Base-by-base conservation (phyloP, 64 coral and sea anemone species). In the Catalaphyllia jardinei region DNA sequence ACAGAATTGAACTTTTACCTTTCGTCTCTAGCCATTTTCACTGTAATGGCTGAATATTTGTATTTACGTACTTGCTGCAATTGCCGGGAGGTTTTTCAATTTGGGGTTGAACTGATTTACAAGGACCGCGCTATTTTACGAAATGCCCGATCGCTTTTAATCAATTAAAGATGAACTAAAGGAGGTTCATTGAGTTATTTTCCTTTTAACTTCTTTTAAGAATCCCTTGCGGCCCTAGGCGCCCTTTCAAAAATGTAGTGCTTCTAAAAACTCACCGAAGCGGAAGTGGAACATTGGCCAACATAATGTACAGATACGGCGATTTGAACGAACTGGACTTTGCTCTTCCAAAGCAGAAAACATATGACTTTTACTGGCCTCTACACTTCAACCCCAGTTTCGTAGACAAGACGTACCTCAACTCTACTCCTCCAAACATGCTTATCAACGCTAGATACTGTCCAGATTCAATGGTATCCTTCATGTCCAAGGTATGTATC, bases 351-450 rank as follows among this genome's bases (percentile, higher is more conserved):
- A 96, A 96, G n/a, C 81, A 88, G n/a, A 76, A 31, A 31, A 93
- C 69, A 27, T 96, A 96, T 74, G 95, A 96, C 14, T 93, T 89
- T 51, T 96, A 96, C 63, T 96, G 95, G 95, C 95, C 95, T 51
- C 55, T 96, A 9, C 82, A 78, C 46, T 96, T 96, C 25, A 91
- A 93, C 72, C 95, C 95, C 27, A 93, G 87, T 22, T 96, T 93
- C 72, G 91, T 93, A n/a, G 95, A 96, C 42, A 79, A 89, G 25
- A 82, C 75, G 63, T 96, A 93, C 17, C 63, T 91, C 1, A 93
- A 96, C 61, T 75, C 72, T 10, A 88, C 95, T 0, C 15, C 62
- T 8, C 95, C 95, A 42, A 86, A 93, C 59, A 62, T 89, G 11
- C 88, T 96, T 39, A 52, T 96, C 0, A 87, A 87, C 60, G 95